Evolutionary conservation across 2,113 vertebrate species (phyloP), one percentile per base, ranked within the genome.

Genomic region (Catharus fuscescens): DNA sequence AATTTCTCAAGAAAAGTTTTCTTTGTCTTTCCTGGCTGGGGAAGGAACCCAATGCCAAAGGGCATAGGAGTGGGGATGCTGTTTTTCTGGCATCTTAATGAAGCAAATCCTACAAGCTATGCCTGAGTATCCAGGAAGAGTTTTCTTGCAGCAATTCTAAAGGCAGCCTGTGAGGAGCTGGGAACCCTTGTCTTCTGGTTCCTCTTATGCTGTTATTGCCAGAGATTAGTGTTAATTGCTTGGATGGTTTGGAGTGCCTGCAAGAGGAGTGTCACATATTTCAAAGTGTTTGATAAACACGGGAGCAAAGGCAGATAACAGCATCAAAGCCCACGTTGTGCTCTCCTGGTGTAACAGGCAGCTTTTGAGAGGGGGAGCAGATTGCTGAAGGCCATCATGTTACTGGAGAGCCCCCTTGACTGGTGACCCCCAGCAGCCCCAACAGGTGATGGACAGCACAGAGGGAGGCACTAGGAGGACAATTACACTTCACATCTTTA

Each of bases 401-500:
- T 34, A 53, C 47, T 67, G 86, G 44, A 47, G 57, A 66, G 53
- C 10, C 34, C 0, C 0, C 45, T 13, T 8, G 3, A 47, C 16
- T 9, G 10, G 18, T 34, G 20, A 18, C 7, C 11, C 2, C 0
- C 0, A 12, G 23, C 77, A 47, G 48, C n/a, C 21, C 42, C 70
- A 45, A 31, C 64, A 73, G 31, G 31, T 21, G 3, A 11, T 25
- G 52, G 14, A 18, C 2, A 21, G 21, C 12, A 25, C 47, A 44
- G 45, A 78, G 36, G 2, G 10, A 42, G 7, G 66, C 16, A 13
- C 20, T 5, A 21, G 31, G 31, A 88, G 56, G 56, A 45, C 36
- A 80, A 3, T 71, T 38, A 7, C 57, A 57, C 31, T 36, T 61
- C 26, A 34, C 18, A 53, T 38, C 15, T 57, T 59, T 64, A 87